Base-by-base conservation (phyloP, 2,113 vertebrate species). In the Megatriorchis doriae region DNA sequence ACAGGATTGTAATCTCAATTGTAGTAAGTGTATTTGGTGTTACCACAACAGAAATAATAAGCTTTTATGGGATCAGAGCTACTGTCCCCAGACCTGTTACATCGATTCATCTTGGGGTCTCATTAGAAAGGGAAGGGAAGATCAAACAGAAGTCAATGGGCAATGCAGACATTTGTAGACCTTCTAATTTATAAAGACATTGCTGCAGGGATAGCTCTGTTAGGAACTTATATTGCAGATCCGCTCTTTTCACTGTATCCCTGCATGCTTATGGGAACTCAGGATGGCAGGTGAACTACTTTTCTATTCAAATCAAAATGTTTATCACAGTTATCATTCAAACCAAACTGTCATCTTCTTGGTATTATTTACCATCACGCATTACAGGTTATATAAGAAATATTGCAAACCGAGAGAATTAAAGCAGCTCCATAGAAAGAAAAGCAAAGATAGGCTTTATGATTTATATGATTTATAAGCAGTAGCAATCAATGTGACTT, bases 301-400 rank as follows among this genome's bases (percentile, higher is more conserved):
- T 95, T 92, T 38, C 52, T 82, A 25, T 83, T 92, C 22, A 79
- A 83, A 91, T 73, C 42, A 86, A 81, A 78, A 70, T 59, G 32
- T 45, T 65, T 85, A 81, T 87, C 45, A 86, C 81, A 66, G 70
- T 88, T 71, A 53, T 77, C 13, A 6, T 74, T 91, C 80, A 71
- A 97, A 86, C 22, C 53, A 86, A 88, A 74, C 32, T 45, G 47
- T 85, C 66, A 72, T n/a, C 42, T 68, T 93, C 62, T 84, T 53
- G 43, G 93, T 93, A 77, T 10, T 45, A 47, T 90, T 96, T 73
- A 80, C 53, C 55, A 59, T 62, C 32, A 55, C 16, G 43, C n/a
- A 17, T 79, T 67, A 47, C 26, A 65, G 38, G 17, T 75, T 63
- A 63, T 14, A 16, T 47, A 74, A 83, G 53, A 67, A 42, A 70